These are phyloP conservation scores for Tyria jacobaeae DNA, from an alignment of 2,888 invertebrate species.

Conservation along the genomic window DNA sequence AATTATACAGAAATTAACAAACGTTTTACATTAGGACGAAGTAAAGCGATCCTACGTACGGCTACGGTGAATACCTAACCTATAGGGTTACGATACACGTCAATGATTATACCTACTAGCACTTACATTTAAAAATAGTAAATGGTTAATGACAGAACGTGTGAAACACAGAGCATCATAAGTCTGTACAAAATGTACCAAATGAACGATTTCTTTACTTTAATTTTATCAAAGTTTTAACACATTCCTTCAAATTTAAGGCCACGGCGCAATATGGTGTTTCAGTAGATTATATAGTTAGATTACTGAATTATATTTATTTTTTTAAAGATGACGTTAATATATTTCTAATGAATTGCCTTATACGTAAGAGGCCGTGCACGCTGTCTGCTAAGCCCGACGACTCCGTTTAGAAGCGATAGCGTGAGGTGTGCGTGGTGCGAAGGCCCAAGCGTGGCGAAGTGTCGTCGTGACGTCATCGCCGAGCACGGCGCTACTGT, in stretches of 20 bases:
- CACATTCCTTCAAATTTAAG: conserved; percentile 84
- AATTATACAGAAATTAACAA: conserved; percentile 75
- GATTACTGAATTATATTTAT: conserved; percentile 73
- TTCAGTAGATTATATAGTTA: conserved; percentile 83
- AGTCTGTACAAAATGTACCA: conserved; percentile 71
- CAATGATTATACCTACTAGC: conserved; percentile 66
- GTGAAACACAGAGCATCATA: conserved; percentile 64
- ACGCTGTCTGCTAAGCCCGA: conserved; percentile 25
- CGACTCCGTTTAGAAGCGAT: conserved; percentile 34
- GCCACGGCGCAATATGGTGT: conserved; percentile 86
- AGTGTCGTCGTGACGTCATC: conserved; percentile 12
- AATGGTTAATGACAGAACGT: conserved; percentile 64
- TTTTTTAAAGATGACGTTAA: conserved; percentile 71
- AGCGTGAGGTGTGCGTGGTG: conserved; percentile 37
- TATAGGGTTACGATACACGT: conserved; percentile 69
- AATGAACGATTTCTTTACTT: conserved; percentile 49
- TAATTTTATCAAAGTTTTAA: conserved; percentile 75
- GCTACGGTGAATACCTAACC: conserved; percentile 72
- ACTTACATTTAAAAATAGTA: conserved; percentile 67
- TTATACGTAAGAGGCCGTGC: conserved; percentile 64
- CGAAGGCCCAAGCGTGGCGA: conserved; percentile 51
- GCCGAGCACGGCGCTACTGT: conserved; percentile 28
- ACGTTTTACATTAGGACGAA: conserved; percentile 70
- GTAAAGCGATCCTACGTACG: conserved; percentile 76
- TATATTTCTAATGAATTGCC: conserved; percentile 63